Base-by-base conservation (phyloP, 2,797 vertebrate genomes). In the Sebastes taczanowskii region DNA sequence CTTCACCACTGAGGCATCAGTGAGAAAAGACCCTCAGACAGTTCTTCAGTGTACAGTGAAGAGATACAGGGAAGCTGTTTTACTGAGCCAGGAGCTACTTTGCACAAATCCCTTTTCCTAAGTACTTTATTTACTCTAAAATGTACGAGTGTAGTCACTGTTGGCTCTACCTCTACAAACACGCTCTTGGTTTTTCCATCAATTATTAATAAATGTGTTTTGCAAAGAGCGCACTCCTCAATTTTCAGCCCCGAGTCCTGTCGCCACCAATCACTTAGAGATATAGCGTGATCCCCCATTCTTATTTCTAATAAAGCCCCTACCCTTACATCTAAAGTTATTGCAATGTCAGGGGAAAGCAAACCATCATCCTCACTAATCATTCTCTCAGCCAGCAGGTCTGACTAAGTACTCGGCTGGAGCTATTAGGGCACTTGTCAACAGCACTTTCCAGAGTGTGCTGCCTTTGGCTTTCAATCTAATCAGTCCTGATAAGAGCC, bases 391-490 rank as follows among this genome's bases (percentile, higher is more conserved):
- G 84, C 80, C 84, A 79, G 83, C 83, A 85, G 86, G 82, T 86
- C 84, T 80, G 86, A 87, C 87, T 78, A 78, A 89, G 90, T 88
- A 83, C 89, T 85, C 64, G 25, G 85, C 74, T 81, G 70, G 65
- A 81, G 92, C 90, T 87, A 91, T 93, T 93, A 92, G 81, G 86
- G 84, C 74, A 82, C 88, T 92, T 93, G 92, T 94, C 94, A 92
- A 88, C 93, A 89, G 90, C 88, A 74, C 77, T 94, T 94, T 90
- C 73, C 78, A 69, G 71, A 89, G 74, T 80, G 83, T 77, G 79
- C 74, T 81, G 80, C 88, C 87, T 85, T 86, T 85, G 85, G 80
- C 89, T 89, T 89, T 86, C 81, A 86, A 61, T 88, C 82, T 92
- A 92, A 92, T 94, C 88, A 87, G 71, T 30, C 67, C 34, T 80